Evolutionary conservation across 2,797 vertebrate species (phyloP).

Genomic region (Miopithecus talapoin): DNA sequence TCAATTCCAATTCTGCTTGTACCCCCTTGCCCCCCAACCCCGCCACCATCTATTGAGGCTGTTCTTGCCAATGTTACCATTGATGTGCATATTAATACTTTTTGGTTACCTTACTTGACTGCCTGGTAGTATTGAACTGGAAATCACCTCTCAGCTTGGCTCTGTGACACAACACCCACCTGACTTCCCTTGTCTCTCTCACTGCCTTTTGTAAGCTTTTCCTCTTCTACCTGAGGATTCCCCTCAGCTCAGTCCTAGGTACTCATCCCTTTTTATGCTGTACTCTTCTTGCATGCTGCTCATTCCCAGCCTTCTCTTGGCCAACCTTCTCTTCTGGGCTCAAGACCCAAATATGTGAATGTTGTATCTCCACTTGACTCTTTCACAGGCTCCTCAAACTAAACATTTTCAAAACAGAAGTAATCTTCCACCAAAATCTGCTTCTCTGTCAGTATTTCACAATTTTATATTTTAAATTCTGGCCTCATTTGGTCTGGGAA

Average conservation of each 20-base stretch:
- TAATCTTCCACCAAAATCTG: background rate
- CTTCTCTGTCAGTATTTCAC: background rate
- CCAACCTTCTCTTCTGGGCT: background rate
- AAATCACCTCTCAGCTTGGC: background rate
- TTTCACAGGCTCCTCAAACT: background rate
- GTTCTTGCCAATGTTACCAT: background rate
- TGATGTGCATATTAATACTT: background rate
- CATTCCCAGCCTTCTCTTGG: background rate
- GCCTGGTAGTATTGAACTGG: background rate
- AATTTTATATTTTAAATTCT: background rate
- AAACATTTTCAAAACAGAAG: background rate
- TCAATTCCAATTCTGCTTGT: background rate
- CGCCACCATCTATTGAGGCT: too few relatives aligned
- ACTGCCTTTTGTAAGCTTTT: background rate
- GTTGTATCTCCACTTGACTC: background rate
- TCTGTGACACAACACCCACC: background rate
- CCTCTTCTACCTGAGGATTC: background rate
- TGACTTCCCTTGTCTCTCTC: background rate
- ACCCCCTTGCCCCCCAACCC: too few relatives aligned
- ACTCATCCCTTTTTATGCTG: background rate
- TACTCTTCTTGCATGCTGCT: background rate
- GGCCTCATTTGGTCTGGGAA: conserved; percentile 1
- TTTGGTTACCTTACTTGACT: background rate
- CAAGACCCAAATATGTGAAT: background rate
- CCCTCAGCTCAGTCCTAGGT: background rate